These are phyloP conservation scores for Tridacna crocea DNA, from an alignment of 2,888 invertebrate genomes.

Conservation along the genomic window DNA sequence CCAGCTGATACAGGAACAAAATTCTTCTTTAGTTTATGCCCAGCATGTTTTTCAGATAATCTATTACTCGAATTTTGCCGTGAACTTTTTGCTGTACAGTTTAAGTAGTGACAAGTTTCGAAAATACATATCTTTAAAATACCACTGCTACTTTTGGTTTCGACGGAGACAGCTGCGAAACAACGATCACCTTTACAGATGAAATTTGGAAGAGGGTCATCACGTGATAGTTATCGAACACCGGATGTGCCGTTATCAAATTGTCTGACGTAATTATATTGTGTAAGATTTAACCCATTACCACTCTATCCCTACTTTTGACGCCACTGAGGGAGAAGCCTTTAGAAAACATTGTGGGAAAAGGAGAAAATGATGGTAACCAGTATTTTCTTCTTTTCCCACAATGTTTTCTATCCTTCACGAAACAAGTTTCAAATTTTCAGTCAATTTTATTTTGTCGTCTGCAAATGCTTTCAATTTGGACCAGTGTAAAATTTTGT, in stretches of 20 bases:
- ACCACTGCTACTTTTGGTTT: slow-evolving; percentile 33
- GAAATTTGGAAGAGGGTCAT: neutral
- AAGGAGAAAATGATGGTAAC: neutral
- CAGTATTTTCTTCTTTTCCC: neutral
- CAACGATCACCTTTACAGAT: slow-evolving; percentile 34
- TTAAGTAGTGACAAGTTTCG: slow-evolving; percentile 72
- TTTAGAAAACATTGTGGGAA: neutral
- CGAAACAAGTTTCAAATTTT: no score
- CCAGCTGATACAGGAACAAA: slow-evolving; percentile 40
- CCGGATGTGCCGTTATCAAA: no score
- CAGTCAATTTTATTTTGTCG: no score
- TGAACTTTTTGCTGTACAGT: slow-evolving; percentile 73
- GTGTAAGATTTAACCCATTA: no score
- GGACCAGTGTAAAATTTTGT: no score
- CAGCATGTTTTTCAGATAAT: slow-evolving; percentile 73
- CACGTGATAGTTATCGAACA: no score
- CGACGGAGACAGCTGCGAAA: slow-evolving; percentile 1
- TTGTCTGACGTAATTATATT: no score
- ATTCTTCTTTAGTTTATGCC: slow-evolving; percentile 40
- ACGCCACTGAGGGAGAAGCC: no score
- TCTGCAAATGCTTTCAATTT: no score
- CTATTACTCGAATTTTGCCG: slow-evolving; percentile 72
- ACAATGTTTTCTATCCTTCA: neutral
- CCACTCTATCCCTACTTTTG: neutral
- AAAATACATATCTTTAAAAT: slow-evolving; percentile 43